A percentile compares a stretch with the other conserved stretches of the same genome.
phyloP scores from a whole-genome alignment of 2,113 vertebrate species.

The Lepus timidus region DNA sequence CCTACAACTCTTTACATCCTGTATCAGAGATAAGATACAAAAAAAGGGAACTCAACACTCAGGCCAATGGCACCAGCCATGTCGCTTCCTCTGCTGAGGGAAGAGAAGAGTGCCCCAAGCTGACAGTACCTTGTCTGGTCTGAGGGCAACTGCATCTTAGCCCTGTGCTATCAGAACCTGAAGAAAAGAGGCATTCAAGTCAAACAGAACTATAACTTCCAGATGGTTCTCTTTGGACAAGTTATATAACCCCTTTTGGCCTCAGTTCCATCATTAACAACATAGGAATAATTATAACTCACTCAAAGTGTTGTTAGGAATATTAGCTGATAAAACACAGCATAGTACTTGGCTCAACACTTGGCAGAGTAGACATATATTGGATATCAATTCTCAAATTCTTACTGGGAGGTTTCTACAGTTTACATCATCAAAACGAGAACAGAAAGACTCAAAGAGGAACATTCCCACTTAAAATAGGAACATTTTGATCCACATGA shows the following conservation, averaged over 20 bases:
- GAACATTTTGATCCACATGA: background rate
- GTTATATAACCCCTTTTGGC: background rate
- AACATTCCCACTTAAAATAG: constrained; percentile 2
- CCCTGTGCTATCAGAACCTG: background rate
- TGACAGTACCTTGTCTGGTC: background rate
- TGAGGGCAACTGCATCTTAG: constrained; percentile 29
- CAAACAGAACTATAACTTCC: background rate
- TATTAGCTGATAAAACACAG: background rate
- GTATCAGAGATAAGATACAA: background rate
- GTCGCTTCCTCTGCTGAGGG: background rate
- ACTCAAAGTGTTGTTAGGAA: background rate
- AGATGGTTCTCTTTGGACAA: background rate
- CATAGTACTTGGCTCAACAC: background rate
- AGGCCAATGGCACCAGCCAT: too few relatives aligned
- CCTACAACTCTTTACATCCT: background rate
- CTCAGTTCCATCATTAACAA: constrained; percentile 9
- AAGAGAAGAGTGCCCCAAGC: background rate
- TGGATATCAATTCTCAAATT: background rate
- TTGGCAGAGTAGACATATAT: background rate
- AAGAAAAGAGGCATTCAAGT: background rate
- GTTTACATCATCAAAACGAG: background rate
- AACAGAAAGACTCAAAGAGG: background rate
- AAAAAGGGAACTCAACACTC: background rate
- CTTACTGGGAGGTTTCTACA: background rate
- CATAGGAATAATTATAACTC: background rate